Conservation (phyloP, 2,888 invertebrate species). For the Cerastoderma edule region DNA sequence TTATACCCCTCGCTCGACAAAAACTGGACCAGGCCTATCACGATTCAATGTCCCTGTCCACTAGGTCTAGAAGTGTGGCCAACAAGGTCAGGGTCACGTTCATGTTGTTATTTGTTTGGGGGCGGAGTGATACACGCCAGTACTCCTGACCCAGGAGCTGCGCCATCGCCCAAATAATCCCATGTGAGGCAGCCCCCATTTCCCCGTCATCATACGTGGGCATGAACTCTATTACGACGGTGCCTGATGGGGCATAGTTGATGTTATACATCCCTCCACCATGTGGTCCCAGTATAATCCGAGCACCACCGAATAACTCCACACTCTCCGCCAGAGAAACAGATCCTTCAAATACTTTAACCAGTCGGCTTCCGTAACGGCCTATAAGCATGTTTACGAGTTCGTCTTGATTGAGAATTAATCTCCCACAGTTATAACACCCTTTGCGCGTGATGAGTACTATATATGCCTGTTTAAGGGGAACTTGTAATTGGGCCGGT, state of each 20-base stretch:
- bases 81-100: constrained; percentile 6
- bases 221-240: constrained; percentile 35
- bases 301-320: constrained; percentile 20
- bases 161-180: constrained; percentile 31
- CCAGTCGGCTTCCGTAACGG: constrained; percentile 3
- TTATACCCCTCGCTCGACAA: no score
- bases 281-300: constrained; percentile 32
- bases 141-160: constrained; percentile 31
- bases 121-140: constrained; percentile 22
- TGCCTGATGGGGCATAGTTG: constrained; percentile 21
- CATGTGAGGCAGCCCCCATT: constrained; percentile 25
- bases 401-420: constrained; percentile 9
- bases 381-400: constrained; percentile 6
- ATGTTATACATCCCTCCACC: constrained; percentile 38
- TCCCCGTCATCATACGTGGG: constrained; percentile 29
- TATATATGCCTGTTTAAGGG: constrained; percentile 8
- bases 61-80: constrained; percentile 5
- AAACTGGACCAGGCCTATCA: no score
- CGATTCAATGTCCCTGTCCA: no score
- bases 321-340: constrained; percentile 12
- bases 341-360: constrained; percentile 24
- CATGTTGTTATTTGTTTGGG: constrained; percentile 10
- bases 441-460: constrained; percentile 21
- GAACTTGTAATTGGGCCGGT: neutral
- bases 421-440: constrained; percentile 29